Conservation (phyloP, 2,888 invertebrate species). For the Aleiodes testaceus region DNA sequence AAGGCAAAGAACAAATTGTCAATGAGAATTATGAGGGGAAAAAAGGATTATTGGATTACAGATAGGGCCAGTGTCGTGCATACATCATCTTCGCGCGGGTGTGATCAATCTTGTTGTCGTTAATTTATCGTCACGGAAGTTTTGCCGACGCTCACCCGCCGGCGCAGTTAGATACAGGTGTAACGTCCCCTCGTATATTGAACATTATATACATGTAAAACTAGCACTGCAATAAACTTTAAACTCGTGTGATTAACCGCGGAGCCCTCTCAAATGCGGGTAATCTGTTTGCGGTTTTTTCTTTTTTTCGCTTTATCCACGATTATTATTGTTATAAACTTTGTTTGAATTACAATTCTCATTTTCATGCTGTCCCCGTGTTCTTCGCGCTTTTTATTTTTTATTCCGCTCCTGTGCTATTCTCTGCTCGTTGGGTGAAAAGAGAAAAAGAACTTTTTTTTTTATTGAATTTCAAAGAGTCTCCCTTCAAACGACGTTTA, state of each 20-base stretch:
- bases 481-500: conserved; percentile 8
- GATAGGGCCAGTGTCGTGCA: conserved; percentile 23
- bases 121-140: conserved; percentile 49
- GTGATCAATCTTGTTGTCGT: conserved; percentile 49
- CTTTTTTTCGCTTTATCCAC: neutral
- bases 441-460: neutral
- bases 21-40: neutral
- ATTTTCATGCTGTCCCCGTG: conserved; percentile 29
- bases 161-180: conserved; percentile 17
- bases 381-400: conserved; percentile 33
- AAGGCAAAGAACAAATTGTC: conserved; percentile 47
- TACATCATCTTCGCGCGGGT: conserved; percentile 36
- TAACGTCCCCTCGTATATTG: conserved; percentile 11
- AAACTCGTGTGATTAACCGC: conserved; percentile 36
- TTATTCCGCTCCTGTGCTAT: conserved; percentile 38
- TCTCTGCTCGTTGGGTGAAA: conserved; percentile 30
- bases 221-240: conserved; percentile 30
- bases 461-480: conserved; percentile 30
- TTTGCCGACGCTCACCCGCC: conserved; percentile 29
- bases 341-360: conserved; percentile 7
- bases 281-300: conserved; percentile 40
- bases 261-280: conserved; percentile 33
- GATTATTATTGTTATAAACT: conserved; percentile 25
- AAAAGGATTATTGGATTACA: conserved; percentile 8
- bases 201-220: conserved; percentile 5